Evolutionary conservation across 35 echinoderm and acorn worm species (phyloP), one percentile per base, ranked within the genome.

Genomic region (Ptychodera flava): DNA sequence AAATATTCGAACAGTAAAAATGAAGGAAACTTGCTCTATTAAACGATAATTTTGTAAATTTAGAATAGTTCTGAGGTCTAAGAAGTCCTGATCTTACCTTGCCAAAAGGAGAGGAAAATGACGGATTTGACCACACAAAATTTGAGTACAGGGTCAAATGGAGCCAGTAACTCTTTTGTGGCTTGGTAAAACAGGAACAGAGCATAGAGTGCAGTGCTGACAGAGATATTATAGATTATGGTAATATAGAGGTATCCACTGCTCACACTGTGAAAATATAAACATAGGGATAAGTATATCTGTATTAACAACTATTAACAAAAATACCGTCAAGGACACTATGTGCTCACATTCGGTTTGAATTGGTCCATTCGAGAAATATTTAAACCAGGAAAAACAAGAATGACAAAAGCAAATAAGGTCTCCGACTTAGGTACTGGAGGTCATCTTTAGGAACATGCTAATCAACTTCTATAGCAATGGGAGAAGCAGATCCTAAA

Each of bases 151-250:
- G 95, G 95, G 36, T 85, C 81, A 83, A 85, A 97, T 16, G 95
- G 85, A 28, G 87, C 79, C 35, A 97, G 92, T 31, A 97, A 86
- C 2, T 97, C 95, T 84, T 82, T 90, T 37, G 90, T 88, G 80
- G 95, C 95, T 85, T 93, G 93, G 90, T 97, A 97, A 79, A 97
- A 97, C 76, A 97, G 95, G 88, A 97, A 97, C 77, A 97, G 90
- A 37, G 95, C 95, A 80, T 91, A 97, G 31, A 97, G 91, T 1
- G 95, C 92, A 36, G 93, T 81, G 79, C 95, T 97, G 77, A 97
- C 90, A 22, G 92, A 93, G 36, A 92, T 92, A 28, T 97, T 97
- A 78, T 97, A 91, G 85, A 93, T 90, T 53, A 97, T 93, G 16
- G 92, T 97, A 45, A 97, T 93, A 88, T 97, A 97, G 28, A 97